These are phyloP conservation scores for Clarias batrachus DNA, from an alignment of 2,113 vertebrate genomes.

Conservation along the genomic window DNA sequence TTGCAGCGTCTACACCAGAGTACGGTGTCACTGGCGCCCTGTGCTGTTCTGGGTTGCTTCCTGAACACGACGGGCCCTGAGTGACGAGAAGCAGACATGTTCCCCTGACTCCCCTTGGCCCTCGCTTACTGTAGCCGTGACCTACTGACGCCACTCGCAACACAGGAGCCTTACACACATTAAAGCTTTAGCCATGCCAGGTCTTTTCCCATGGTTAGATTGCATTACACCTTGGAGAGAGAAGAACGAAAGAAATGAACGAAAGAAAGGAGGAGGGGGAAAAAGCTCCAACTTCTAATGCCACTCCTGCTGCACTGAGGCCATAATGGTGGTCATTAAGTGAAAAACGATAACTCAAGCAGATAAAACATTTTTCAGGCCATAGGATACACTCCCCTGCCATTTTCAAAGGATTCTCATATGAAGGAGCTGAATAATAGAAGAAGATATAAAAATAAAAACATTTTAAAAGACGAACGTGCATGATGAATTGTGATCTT, in stretches of 20 bases:
- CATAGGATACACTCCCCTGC: slow-evolving; percentile 51
- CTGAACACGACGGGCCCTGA: slow-evolving; percentile 53
- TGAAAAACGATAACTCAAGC: slow-evolving; percentile 65
- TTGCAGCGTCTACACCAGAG: background rate
- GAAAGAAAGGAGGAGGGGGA: slow-evolving; percentile 9
- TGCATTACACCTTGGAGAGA: slow-evolving; percentile 64
- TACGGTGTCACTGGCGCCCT: slow-evolving; percentile 19
- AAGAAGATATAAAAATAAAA: slow-evolving; percentile 58
- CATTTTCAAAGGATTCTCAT: slow-evolving; percentile 56
- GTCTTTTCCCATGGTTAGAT: slow-evolving; percentile 60
- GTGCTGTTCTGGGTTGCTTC: slow-evolving; percentile 41
- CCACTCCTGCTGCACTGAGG: slow-evolving; percentile 44
- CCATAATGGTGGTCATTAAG: slow-evolving; percentile 65
- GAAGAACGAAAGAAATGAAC: slow-evolving; percentile 43
- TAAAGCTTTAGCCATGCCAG: slow-evolving; percentile 55
- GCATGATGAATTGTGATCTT: background rate
- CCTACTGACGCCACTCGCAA: slow-evolving; percentile 52
- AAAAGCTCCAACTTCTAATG: slow-evolving; percentile 47
- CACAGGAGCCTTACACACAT: slow-evolving; percentile 55
- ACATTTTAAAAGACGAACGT: background rate
- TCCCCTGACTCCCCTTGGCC: slow-evolving; percentile 69
- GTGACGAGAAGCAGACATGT: slow-evolving; percentile 73
- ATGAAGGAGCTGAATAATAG: slow-evolving; percentile 47
- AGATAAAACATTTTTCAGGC: slow-evolving; percentile 65
- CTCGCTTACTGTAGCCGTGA: slow-evolving; percentile 61